These are phyloP conservation scores for Numenius arquata DNA, from an alignment of 2,113 vertebrate species.

Conservation along the genomic window DNA sequence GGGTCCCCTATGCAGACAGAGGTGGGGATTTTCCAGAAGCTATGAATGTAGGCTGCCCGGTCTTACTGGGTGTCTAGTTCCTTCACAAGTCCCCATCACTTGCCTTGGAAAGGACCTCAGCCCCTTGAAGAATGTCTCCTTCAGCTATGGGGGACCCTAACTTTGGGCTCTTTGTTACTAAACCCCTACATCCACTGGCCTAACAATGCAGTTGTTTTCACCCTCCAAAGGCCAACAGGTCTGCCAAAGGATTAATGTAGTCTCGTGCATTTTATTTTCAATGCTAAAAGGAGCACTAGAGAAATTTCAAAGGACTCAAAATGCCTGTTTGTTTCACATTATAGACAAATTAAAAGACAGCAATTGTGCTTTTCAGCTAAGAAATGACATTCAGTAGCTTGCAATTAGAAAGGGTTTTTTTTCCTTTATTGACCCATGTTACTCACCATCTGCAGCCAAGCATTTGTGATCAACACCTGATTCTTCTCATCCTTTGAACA, in stretches of 20 bases:
- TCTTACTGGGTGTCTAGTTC: background rate
- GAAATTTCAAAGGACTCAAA: background rate
- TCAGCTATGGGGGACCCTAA: background rate
- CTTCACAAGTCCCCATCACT: background rate
- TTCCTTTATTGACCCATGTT: background rate
- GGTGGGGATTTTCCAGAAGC: background rate
- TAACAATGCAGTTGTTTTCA: background rate
- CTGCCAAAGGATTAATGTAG: background rate
- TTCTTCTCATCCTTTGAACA: background rate
- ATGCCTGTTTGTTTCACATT: background rate
- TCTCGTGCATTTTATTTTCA: background rate
- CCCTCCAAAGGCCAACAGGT: background rate
- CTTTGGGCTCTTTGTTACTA: background rate
- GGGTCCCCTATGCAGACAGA: accelerated
- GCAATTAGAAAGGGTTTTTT: background rate
- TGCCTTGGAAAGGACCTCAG: background rate
- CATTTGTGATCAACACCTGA: background rate
- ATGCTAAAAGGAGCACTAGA: background rate
- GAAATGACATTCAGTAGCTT: background rate
- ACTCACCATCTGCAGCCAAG: constrained; percentile 82
- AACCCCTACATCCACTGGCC: background rate
- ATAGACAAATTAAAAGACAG: background rate
- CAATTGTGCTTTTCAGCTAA: background rate
- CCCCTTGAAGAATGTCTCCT: background rate
- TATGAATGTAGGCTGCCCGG: background rate